Conservation (phyloP, 92 coral and sea anemone genomes). For the Parazoanthus swiftii region DNA sequence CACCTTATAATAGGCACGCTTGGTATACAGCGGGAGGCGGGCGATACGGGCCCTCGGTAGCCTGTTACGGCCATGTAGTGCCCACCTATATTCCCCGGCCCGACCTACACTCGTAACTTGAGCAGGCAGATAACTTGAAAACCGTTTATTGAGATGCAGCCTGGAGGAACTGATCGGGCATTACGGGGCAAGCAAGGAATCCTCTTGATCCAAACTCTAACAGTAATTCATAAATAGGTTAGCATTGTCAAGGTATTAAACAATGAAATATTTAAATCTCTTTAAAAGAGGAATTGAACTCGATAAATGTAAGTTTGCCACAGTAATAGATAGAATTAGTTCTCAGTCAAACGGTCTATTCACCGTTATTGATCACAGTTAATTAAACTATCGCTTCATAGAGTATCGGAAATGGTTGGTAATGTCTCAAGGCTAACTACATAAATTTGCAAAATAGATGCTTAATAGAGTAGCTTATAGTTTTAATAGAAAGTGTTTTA, state of each 20-base stretch:
- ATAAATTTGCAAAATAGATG: not conserved
- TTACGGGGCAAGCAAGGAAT: not conserved
- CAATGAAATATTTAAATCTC: slow-evolving; percentile 24
- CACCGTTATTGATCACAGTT: not conserved
- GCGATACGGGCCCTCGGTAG: slow-evolving; percentile 60
- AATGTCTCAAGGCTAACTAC: not conserved
- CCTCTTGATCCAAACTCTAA: not conserved
- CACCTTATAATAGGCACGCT: slow-evolving; percentile 46
- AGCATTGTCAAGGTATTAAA: not conserved
- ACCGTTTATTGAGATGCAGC: not conserved
- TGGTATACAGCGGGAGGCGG: slow-evolving; percentile 69
- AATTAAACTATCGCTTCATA: not conserved
- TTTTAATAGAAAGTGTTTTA: slow-evolving; percentile 20
- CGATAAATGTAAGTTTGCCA: not conserved
- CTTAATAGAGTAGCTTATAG: not conserved
- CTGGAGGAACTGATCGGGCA: not conserved
- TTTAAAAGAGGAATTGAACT: slow-evolving; percentile 30
- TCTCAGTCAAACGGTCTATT: not conserved
- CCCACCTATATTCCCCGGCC: slow-evolving; percentile 48
- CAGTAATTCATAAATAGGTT: not conserved
- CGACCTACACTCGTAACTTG: slow-evolving; percentile 31
- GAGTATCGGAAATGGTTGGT: not conserved
- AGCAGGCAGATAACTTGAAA: not conserved
- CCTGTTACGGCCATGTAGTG: slow-evolving; percentile 74
- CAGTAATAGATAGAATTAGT: not conserved